Percentiles rank a stretch among this genome's conserved stretches.
Evolutionary conservation across 2,113 vertebrate genomes (phyloP).

Genomic region (Micromys minutus): DNA sequence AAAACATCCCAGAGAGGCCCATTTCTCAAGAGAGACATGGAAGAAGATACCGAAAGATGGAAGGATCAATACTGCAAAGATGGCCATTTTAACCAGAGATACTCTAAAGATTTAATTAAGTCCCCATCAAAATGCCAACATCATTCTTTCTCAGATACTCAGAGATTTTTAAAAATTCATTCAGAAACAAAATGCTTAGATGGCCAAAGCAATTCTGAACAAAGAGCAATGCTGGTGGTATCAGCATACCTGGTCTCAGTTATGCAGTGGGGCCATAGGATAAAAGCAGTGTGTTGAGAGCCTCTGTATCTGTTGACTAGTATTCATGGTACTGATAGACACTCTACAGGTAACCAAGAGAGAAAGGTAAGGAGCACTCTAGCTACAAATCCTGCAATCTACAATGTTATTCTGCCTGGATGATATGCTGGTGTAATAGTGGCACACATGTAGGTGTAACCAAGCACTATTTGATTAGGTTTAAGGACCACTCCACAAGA

Average conservation of each 20-base stretch:
- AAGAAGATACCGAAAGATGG: neutral
- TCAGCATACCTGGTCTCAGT: neutral
- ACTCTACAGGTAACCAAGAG: neutral
- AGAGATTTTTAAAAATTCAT: neutral
- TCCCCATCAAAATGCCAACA: neutral
- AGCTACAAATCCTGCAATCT: neutral
- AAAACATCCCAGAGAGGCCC: neutral
- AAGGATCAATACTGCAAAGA: neutral
- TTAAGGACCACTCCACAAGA: neutral
- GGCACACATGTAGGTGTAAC: neutral
- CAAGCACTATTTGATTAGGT: neutral
- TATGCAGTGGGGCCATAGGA: neutral
- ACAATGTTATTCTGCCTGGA: neutral
- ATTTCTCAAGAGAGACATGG: neutral
- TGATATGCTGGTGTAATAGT: neutral
- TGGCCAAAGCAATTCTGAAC: neutral
- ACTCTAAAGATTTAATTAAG: neutral
- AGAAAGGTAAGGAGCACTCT: neutral
- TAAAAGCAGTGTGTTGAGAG: neutral
- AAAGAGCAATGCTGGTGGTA: neutral
- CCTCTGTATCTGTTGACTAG: neutral
- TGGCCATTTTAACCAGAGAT: neutral
- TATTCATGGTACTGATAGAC: neutral
- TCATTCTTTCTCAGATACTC: neutral
- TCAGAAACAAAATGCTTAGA: neutral